Evolutionary conservation across 2,797 vertebrate species (phyloP), one percentile per base, ranked within the genome.

Genomic region (Gobio occitaniae): DNA sequence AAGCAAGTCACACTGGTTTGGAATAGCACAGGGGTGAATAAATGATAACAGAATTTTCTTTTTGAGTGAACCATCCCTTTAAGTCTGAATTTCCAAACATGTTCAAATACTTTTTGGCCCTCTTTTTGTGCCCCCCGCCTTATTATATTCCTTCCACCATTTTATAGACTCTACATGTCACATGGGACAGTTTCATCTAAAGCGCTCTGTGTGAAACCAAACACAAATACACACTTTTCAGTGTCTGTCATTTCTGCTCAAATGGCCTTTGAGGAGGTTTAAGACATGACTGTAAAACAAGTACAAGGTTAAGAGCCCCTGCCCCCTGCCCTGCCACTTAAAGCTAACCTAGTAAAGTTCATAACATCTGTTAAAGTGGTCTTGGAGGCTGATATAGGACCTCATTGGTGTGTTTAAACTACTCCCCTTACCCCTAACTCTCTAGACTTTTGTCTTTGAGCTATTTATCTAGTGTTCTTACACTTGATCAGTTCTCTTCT

Each of bases 341-440:
- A 79, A 84, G 19, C 29, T 79, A 48, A 59, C 88, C 77, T 82
- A 85, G 84, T 90, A 90, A 92, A 92, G 90, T 86, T 88, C 80
- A 69, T 70, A 83, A 65, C 86, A 94, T 92, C 92, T 95, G 93
- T 92, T 94, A 92, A 82, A 89, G 86, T 83, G 81, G 80, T 78
- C 78, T 71, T 65, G 78, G 77, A 75, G 80, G 63, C 84, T 84
- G 81, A 79, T 81, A 77, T 84, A 76, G 76, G 56, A 87, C 86
- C 44, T 36, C 75, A 80, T 81, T 61, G 68, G n/a, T 86, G 84
- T 68, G 84, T 94, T 93, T 93, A 86, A 94, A 92, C 89, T 88
- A 82, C 81, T 82, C 44, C 78, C 69, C 85, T 78, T 84, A 75
- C 86, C 86, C 88, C 89, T 80, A 78, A 81, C 12, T 78, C 80